Conservation (phyloP, 2,888 invertebrate species). For the Noctua janthina region DNA sequence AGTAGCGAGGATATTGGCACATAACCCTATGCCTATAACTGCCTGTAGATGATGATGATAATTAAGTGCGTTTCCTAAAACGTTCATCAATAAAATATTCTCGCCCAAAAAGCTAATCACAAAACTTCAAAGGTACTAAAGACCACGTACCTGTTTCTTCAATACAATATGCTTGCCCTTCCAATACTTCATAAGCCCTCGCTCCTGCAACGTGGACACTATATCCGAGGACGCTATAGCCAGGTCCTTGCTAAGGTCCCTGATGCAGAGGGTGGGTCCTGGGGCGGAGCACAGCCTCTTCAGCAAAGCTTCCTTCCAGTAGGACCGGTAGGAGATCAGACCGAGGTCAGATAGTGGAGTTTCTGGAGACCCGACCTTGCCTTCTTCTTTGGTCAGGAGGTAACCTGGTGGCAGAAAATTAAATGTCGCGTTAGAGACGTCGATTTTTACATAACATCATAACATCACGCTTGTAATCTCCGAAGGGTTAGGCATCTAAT, state of each 20-base stretch:
- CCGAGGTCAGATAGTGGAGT: slow-evolving; percentile 99
- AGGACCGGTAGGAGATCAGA: slow-evolving; percentile 98
- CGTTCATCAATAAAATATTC: too few species aligned
- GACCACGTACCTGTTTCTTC: slow-evolving; percentile 94
- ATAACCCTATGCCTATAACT: background rate
- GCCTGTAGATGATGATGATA: background rate
- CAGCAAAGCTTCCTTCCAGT: slow-evolving; percentile 99
- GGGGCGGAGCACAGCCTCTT: slow-evolving; percentile 97
- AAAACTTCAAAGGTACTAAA: background rate
- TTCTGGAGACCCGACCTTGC: slow-evolving; percentile 99
- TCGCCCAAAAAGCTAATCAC: background rate
- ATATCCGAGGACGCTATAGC: slow-evolving; percentile 99
- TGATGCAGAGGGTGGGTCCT: slow-evolving; percentile 97
- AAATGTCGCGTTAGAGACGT: background rate
- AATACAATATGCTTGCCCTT: slow-evolving; percentile 99
- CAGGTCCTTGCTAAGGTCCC: slow-evolving; percentile 96
- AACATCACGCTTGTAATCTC: too few species aligned
- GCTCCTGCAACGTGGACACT: slow-evolving; percentile 98
- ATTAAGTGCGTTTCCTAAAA: background rate
- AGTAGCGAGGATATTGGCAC: background rate
- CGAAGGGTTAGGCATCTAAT: background rate
- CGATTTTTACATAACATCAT: background rate
- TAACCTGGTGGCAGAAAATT: slow-evolving; percentile 93
- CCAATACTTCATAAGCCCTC: slow-evolving; percentile 99
- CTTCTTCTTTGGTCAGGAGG: slow-evolving; percentile 97